Percentiles rank a stretch among this genome's conserved stretches.
phyloP scores from a whole-genome alignment of 2,113 vertebrate species.

The Natator depressus region DNA sequence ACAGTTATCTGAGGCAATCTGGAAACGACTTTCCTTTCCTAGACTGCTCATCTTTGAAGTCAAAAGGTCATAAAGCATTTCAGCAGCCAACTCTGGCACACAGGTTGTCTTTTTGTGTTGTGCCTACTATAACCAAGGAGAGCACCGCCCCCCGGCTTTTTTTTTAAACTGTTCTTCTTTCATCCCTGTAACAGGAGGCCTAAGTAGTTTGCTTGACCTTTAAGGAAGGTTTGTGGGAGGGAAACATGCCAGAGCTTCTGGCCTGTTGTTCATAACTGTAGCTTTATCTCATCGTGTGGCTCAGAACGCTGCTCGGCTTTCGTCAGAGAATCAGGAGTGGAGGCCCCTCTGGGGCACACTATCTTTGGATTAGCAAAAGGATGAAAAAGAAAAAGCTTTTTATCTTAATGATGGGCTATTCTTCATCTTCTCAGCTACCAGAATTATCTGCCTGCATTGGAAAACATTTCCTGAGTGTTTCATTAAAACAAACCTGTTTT shows the following conservation, averaged over 20 bases:
- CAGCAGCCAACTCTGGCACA: not conserved
- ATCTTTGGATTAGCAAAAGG: constrained; percentile 21
- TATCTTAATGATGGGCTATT: constrained; percentile 27
- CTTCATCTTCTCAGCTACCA: constrained; percentile 31
- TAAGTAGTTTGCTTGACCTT: constrained; percentile 54
- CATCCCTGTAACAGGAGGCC: constrained; percentile 3
- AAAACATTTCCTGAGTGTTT: constrained; percentile 23
- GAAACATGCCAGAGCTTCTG: constrained; percentile 48
- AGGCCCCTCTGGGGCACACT: not conserved
- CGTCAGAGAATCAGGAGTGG: constrained; percentile 43
- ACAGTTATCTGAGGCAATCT: constrained; percentile 16
- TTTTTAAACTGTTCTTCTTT: constrained; percentile 6
- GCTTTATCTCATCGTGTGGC: constrained; percentile 60
- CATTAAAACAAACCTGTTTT: not conserved
- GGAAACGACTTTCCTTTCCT: constrained; percentile 27
- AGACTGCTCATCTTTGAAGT: not conserved
- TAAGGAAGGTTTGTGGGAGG: constrained; percentile 33
- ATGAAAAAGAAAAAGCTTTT: constrained; percentile 19
- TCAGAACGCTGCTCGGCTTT: constrained; percentile 41
- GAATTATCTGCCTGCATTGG: not conserved
- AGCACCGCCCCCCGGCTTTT: not conserved
- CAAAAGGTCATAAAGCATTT: not conserved
- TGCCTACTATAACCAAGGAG: not conserved
- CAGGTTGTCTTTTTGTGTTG: not conserved
- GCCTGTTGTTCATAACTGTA: constrained; percentile 29